phyloP scores from a whole-genome alignment of 1,140 invertebrate genomes.

The Laupala kohalensis region DNA sequence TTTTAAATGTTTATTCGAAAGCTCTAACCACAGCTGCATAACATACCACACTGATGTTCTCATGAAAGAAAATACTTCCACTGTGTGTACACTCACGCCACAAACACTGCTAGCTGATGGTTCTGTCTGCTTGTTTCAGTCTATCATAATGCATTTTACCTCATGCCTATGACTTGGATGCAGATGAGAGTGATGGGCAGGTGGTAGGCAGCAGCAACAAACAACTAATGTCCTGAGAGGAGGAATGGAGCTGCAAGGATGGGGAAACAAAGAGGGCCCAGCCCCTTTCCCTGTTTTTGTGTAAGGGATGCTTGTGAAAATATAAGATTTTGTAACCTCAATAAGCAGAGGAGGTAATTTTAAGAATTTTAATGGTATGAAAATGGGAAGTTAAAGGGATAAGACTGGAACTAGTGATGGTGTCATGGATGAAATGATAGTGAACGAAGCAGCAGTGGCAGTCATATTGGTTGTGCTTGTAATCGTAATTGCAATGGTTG shows the following conservation, averaged over 20 bases:
- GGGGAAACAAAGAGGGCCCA: neutral
- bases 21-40: neutral
- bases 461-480: neutral
- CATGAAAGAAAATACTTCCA: neutral
- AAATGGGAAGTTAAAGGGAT: neutral
- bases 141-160: neutral
- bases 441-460: neutral
- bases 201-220: neutral
- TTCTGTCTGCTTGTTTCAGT: neutral
- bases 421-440: neutral
- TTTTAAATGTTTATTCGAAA: conserved; percentile 3
- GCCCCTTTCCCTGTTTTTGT: neutral
- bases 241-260: neutral
- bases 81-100: neutral
- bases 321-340: neutral
- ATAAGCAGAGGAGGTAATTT: neutral
- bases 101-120: neutral
- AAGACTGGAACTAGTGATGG: too few species aligned
- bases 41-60: neutral
- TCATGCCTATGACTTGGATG: neutral
- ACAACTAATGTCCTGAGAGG: neutral
- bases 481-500: neutral
- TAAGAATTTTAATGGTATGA: neutral
- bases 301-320: neutral
- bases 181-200: neutral